Conservation (phyloP, 2,888 invertebrate species). For the Netelia fuscicornis region DNA sequence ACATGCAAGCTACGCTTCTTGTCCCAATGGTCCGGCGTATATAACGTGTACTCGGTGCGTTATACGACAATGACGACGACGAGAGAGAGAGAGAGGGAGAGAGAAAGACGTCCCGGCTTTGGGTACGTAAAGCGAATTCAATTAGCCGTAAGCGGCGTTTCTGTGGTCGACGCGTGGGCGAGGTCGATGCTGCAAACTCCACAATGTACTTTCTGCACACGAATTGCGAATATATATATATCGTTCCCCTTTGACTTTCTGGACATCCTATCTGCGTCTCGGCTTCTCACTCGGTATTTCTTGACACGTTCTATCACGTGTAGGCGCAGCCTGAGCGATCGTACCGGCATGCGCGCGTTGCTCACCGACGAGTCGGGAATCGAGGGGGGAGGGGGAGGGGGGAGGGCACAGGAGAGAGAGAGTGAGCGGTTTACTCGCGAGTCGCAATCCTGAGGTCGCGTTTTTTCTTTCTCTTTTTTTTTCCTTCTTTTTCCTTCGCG, state of each 20-base stretch:
- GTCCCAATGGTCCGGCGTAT: background rate
- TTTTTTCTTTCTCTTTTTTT: constrained; percentile 30
- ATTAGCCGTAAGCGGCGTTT: constrained; percentile 77
- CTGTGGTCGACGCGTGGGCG: constrained; percentile 79
- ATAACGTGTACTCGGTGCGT: background rate
- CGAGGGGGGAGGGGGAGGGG: background rate
- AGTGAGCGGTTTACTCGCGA: background rate
- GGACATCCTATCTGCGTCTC: constrained; percentile 26
- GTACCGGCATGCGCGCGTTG: constrained; percentile 4
- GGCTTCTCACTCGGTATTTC: constrained; percentile 34
- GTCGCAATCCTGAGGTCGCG: constrained; percentile 65
- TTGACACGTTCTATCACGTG: constrained; percentile 35
- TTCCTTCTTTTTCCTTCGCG: constrained; percentile 11
- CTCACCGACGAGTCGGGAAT: constrained; percentile 10
- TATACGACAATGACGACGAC: constrained; percentile 37
- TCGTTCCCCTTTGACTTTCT: constrained; percentile 24
- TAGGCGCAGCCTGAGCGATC: constrained; percentile 29
- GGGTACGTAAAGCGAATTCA: constrained; percentile 74
- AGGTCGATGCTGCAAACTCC: constrained; percentile 62
- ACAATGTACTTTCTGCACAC: constrained; percentile 32
- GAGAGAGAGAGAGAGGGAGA: constrained; percentile 20
- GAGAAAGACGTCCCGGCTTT: constrained; percentile 13
- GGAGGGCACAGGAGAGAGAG: too few species aligned
- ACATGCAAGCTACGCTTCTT: background rate
- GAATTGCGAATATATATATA: constrained; percentile 21